Evolutionary conservation across 2,113 vertebrate genomes (phyloP).

Genomic region (Menidia beryllina): DNA sequence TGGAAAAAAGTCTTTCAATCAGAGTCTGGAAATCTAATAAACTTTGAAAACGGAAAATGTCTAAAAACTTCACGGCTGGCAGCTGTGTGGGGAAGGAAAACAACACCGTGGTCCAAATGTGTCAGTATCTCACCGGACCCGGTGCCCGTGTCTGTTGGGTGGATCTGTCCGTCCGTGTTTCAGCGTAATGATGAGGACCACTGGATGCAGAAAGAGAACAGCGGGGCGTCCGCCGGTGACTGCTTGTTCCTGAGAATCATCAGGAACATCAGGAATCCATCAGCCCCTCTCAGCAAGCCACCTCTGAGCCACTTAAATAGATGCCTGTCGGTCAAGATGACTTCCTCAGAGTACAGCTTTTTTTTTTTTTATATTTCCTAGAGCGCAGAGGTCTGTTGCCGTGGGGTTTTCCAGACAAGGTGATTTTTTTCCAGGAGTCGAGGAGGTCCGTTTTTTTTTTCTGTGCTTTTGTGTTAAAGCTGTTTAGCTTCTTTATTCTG

Average conservation of each 20-base stretch:
- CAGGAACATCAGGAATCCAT: slow-evolving; percentile 42
- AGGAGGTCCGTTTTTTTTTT: slow-evolving; percentile 1
- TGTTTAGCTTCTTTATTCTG: too few relatives aligned
- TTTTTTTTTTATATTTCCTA: too few relatives aligned
- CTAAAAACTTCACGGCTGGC: too few relatives aligned
- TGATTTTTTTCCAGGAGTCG: background rate
- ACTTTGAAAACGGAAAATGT: too few relatives aligned
- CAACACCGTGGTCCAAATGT: background rate
- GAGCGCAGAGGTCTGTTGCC: background rate
- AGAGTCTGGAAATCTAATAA: too few relatives aligned
- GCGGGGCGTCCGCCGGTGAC: slow-evolving; percentile 23
- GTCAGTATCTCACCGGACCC: background rate
- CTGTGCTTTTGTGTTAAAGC: background rate
- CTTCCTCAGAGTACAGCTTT: background rate
- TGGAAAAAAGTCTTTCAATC: too few relatives aligned
- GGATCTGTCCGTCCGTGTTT: slow-evolving; percentile 26
- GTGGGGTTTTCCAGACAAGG: too few relatives aligned
- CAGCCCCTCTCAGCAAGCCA: slow-evolving; percentile 20
- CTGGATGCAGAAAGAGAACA: slow-evolving; percentile 13
- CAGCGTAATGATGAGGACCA: slow-evolving; percentile 10
- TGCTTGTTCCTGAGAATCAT: slow-evolving; percentile 23
- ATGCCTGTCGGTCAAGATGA: background rate
- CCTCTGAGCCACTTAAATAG: background rate
- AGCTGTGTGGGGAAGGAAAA: background rate
- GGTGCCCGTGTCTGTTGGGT: background rate